phyloP scores from a whole-genome alignment of 2,113 vertebrate genomes.

The Phainopepla nitens region DNA sequence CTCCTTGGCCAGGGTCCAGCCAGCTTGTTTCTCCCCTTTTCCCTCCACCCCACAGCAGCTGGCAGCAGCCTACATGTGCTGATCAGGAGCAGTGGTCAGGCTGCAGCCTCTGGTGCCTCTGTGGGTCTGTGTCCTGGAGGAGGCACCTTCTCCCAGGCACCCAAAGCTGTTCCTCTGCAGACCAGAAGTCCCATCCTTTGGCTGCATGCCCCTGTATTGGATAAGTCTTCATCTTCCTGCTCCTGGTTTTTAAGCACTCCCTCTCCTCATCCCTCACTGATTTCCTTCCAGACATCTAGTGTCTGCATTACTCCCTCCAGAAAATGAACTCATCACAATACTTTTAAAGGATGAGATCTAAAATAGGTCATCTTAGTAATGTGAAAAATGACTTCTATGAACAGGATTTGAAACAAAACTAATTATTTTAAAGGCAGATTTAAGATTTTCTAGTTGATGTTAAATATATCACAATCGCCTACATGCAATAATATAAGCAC shows the following conservation, averaged over 20 bases:
- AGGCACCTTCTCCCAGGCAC: not conserved
- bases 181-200: not conserved
- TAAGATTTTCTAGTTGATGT: not conserved
- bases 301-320: not conserved
- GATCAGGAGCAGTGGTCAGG: not conserved
- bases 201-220: not conserved
- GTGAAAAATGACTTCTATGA: not conserved
- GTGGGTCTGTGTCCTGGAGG: rapidly evolving
- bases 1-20: constrained; percentile 21
- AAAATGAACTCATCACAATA: not conserved
- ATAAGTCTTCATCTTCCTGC: not conserved
- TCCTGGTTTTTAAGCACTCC: not conserved
- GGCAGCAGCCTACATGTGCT: not conserved
- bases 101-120: not conserved
- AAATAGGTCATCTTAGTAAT: not conserved
- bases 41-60: not conserved
- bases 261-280: not conserved
- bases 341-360: not conserved
- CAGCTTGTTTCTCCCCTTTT: not conserved
- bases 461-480: not conserved
- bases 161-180: not conserved
- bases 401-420: not conserved
- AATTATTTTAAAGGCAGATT: not conserved
- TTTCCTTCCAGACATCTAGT: not conserved
- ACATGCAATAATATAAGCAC: not conserved